Base-by-base conservation (phyloP, 2,797 vertebrate genomes). In the Ctenochaetus hawaiiensis region DNA sequence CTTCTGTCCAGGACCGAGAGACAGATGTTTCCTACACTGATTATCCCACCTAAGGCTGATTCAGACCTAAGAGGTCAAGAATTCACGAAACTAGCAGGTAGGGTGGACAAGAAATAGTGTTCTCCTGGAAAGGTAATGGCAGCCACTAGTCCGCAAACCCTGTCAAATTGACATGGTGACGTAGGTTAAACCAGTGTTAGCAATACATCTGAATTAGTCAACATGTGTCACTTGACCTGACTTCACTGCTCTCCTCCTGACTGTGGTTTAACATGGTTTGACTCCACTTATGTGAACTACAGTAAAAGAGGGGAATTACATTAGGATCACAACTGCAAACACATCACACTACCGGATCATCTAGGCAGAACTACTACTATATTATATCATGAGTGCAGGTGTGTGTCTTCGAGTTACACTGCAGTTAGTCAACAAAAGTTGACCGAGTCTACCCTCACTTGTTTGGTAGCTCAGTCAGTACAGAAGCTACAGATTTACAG, bases 61-160 rank as follows among this genome's bases (percentile, higher is more conserved):
- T 65, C 64, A 61, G 49, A 75, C 39, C 49, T 30, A 39, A 71
- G n/a, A 69, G 75, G 71, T 74, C 41, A 72, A 65, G 34, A 65
- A 44, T 43, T 18, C 45, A 23, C 47, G 58, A 47, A 67, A 75
- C 62, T n/a, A 57, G 47, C 53, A 61, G 48, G 22, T 12, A 23
- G 11, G 17, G 45, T 53, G 49, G 9, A 20, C 16, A 71, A 13
- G 26, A 9, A 54, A 45, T 30, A 11, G n/a, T 12, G 12, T 45
- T 74, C 61, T 56, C 5, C 45, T 48, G 1, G 14, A 67, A 26
- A 64, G 58, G 18, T 59, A 59, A 59, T 44, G 62, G 22, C 12
- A n/a, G 30, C 17, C 45, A 45, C 16, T n/a, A 2, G 45, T 73
- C 48, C 11, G 45, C 45, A 72, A 62, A 0, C 0, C 23, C 22